Evolutionary conservation across 2,888 invertebrate species (phyloP), one percentile per base, ranked within the genome.

Genomic region (Hoplodrina blanda): DNA sequence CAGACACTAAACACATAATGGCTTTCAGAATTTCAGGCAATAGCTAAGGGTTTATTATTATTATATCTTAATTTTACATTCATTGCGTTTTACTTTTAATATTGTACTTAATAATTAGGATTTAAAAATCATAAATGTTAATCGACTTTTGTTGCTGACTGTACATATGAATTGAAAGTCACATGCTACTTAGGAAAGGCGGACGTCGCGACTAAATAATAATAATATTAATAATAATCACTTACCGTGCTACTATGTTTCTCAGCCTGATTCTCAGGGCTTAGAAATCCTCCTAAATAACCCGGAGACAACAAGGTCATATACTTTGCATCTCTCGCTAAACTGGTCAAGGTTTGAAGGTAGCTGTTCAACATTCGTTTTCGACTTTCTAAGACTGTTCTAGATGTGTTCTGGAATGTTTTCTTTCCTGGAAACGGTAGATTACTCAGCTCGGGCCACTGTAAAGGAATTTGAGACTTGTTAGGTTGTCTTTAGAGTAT

Each of bases 381-480:
- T 20, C 99, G 96, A 85, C 97, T 97, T 90, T 99, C 99, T 66
- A 99, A 93, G 33, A 99, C 98, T 2, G 97, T 94, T 13, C 98
- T 95, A 69, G 98, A 98, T 91, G 98, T 98, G 89, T 99, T 99
- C 89, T 99, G 98, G 91, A 99, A 98, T 59, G 99, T 98, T 90
- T 99, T 99, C 93, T 99, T 99, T 0, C 98, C 98, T 0, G 99
- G 99, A 89, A 99, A 98, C 33, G 97, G 96, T 46, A 99, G 94
- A 85, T 97, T 97, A 0, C 97, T 96, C 30, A 99, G 92, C 88
- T 98, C 97, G 44, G 98, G 97, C 96, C 97, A 99, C 97, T 98
- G 92, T 61, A 13, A 50, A 63, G 15, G 37, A 67, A 61, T 62
- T 69, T 56, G 0, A 44, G 0, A 17, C 20, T 37, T 78, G 13